These are phyloP conservation scores for Artemia sinica DNA, from an alignment of 2,888 invertebrate genomes.

Conservation along the genomic window DNA sequence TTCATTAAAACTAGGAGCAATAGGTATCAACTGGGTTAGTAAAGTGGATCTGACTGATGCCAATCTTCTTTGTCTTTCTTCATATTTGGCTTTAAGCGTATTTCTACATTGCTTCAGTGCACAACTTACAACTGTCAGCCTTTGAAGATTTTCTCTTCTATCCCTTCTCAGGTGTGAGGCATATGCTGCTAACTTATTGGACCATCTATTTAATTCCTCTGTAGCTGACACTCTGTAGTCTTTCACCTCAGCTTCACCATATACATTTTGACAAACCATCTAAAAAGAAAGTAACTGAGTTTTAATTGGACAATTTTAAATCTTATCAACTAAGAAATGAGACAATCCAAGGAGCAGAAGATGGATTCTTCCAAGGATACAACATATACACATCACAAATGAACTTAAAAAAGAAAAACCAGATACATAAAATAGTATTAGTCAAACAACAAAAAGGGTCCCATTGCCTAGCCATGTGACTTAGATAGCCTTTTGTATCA, in stretches of 20 bases:
- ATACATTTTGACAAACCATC: slow-evolving; percentile 11
- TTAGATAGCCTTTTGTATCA: too few relatives aligned
- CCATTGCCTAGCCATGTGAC: too few relatives aligned
- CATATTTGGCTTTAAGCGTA: slow-evolving; percentile 1
- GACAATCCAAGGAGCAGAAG: too few relatives aligned
- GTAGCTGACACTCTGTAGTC: neutral
- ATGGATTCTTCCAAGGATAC: too few relatives aligned
- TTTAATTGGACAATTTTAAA: too few relatives aligned
- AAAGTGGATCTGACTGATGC: neutral
- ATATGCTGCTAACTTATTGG: slow-evolving; percentile 3
- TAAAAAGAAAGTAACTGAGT: neutral
- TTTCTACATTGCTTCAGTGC: neutral
- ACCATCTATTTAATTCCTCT: slow-evolving; percentile 8
- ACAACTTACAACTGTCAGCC: slow-evolving; percentile 6
- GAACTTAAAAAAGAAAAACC: too few relatives aligned
- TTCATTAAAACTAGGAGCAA: neutral
- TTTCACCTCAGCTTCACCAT: neutral
- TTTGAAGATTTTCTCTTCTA: slow-evolving; percentile 4
- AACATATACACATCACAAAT: too few relatives aligned
- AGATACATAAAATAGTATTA: too few relatives aligned
- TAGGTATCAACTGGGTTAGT: neutral
- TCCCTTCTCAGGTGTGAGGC: neutral
- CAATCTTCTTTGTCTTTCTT: slow-evolving; percentile 2
- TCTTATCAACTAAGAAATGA: too few relatives aligned
- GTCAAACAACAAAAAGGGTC: too few relatives aligned